Percentiles rank a stretch among this genome's conserved stretches.
Conservation (phyloP, 2,888 invertebrate genomes). For the Rhyacophila evoluta region DNA sequence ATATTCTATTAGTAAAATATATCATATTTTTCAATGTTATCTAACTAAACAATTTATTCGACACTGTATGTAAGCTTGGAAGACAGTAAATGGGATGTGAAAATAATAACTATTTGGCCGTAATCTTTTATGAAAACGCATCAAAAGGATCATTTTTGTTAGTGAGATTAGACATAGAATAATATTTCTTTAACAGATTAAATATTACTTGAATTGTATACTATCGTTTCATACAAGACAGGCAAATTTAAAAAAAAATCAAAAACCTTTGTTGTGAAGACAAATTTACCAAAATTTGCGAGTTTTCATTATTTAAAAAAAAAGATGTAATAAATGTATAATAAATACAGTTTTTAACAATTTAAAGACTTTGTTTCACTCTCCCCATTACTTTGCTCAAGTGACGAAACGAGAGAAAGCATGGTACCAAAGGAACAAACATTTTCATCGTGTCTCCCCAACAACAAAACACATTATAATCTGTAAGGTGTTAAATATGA, state of each 20-base stretch:
- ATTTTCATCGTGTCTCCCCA: no score
- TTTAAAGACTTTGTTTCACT: background rate
- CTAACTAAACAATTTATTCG: conserved; percentile 12
- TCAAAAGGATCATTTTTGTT: background rate
- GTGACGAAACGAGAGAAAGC: no score
- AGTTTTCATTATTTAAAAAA: background rate
- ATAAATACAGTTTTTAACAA: conserved; percentile 13
- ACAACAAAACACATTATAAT: background rate
- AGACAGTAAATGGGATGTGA: conserved; percentile 14
- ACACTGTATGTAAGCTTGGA: conserved; percentile 18
- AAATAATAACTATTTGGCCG: conserved; percentile 1
- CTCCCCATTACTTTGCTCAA: no score
- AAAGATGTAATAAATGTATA: conserved; percentile 12
- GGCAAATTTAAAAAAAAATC: background rate
- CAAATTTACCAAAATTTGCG: background rate
- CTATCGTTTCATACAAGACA: background rate
- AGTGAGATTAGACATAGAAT: background rate
- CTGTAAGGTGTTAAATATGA: no score
- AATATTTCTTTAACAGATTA: background rate
- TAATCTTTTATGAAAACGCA: background rate
- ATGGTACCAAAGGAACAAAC: background rate
- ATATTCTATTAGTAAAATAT: conserved; percentile 23
- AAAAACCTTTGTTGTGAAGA: background rate
- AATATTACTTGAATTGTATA: background rate
- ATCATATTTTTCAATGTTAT: conserved; percentile 15